Conservation (phyloP, 2,113 vertebrate genomes). For the Benitochromis conjunctus region DNA sequence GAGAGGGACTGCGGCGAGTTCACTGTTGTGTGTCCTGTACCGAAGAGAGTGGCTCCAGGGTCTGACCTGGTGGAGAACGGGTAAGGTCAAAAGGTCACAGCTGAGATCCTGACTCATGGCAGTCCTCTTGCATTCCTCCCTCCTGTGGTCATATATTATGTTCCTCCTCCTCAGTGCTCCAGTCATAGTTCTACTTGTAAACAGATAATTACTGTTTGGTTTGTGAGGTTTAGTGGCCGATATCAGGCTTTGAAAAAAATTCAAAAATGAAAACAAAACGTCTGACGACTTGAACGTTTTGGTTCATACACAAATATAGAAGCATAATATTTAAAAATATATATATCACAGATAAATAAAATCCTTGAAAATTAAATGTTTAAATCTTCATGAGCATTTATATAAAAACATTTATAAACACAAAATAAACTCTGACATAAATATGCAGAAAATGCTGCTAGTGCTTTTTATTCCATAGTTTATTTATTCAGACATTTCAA, state of each 20-base stretch:
- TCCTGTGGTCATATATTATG: not conserved
- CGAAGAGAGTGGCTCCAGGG: conserved; percentile 71
- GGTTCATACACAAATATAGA: not conserved
- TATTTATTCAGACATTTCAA: not conserved
- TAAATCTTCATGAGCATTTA: not conserved
- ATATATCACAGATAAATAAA: not conserved
- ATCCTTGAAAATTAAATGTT: not conserved
- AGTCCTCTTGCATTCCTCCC: not conserved
- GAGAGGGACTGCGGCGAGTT: conserved; percentile 77
- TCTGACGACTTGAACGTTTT: not conserved
- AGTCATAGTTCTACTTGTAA: not conserved
- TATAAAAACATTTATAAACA: not conserved
- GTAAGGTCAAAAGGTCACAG: conserved; percentile 57
- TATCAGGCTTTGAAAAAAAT: not conserved
- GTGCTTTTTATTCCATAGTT: not conserved
- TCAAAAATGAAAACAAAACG: not conserved
- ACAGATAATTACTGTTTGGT: not conserved
- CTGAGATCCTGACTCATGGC: not conserved
- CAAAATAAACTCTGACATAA: not conserved
- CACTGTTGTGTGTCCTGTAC: conserved; percentile 66
- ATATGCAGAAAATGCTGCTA: not conserved
- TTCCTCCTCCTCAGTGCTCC: not conserved
- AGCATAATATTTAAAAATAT: not conserved
- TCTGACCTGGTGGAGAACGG: conserved; percentile 79
- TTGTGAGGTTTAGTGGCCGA: not conserved